Evolutionary conservation across 2,888 invertebrate species (phyloP), one percentile per base, ranked within the genome.

Genomic region (Nymphalis urticae): DNA sequence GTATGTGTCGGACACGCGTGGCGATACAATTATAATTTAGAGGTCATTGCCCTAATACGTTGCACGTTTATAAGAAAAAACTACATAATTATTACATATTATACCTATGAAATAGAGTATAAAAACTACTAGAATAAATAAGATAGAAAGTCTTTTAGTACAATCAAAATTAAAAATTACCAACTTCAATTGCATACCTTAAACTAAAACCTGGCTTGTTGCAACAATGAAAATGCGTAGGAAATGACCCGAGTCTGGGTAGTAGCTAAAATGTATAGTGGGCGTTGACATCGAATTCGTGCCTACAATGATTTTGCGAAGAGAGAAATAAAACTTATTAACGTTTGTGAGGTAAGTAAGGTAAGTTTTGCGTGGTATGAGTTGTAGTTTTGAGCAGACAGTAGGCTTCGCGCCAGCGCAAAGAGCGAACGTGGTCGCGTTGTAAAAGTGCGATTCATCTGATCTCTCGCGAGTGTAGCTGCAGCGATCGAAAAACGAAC

Each of bases 231-330:
- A 75, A 80, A 73, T 79, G 86, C 82, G 91, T 90, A 82, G 90
- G 90, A 73, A 73, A 83, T 84, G 77, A 76, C 82, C 81, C 80
- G 80, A 80, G 84, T 84, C 83, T 84, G 81, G 82, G 82, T 83
- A 80, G 80, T 78, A 72, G 68, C 64, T 84, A 83, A 80, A 79
- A 78, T 80, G 77, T 71, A 70, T 73, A 73, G 91, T 91, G 87
- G 92, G 92, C 88, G 91, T 88, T 82, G 86, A 87, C 86, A 85
- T 85, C 85, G 83, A 88, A 85, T 86, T 83, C 81, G 84, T 87
- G 85, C 76, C 74, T 76, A 76, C 77, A 83, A 82, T 87, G 89
- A 89, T 83, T 88, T 88, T 85, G 85, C 82, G 84, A 84, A 82
- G 80, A 86, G 86, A 85, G 87, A 87, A 85, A 86, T 87, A 88